Base-by-base conservation (phyloP, 2,797 vertebrate species). In the Rhadinocentrus ornatus region DNA sequence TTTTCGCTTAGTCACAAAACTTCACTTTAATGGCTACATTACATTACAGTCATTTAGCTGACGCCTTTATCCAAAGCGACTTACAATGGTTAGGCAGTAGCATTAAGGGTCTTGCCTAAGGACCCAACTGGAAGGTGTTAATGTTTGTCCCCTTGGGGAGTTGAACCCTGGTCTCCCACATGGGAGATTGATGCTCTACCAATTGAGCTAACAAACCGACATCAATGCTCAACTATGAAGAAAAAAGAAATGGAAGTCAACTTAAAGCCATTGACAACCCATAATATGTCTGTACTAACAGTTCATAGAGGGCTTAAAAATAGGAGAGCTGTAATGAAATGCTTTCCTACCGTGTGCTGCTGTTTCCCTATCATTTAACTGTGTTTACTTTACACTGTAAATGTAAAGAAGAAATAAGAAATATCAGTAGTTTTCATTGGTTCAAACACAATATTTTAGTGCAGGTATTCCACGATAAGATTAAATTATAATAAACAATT, bases 201-300 rank as follows among this genome's bases (percentile, higher is more conserved):
- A n/a, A n/a, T n/a, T n/a, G n/a, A n/a, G n/a, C n/a, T n/a, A n/a
- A n/a, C n/a, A n/a, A n/a, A n/a, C n/a, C n/a, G n/a, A n/a, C n/a
- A 8, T 61, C 26, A 34, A 4, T 53, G 12, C 44, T 69, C 15
- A 63, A 13, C 29, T 57, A 29, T 59, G 11, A 31, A 22, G 34
- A 41, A 44, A 63, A 69, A 12, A 1, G n/a, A 67, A n/a, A 66
- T 29, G 9, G 62, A 61, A 44, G 56, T 57, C 55, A 78, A 39
- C n/a, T 50, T 50, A n/a, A 71, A 71, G 20, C 20, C 58, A 16
- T 29, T 20, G 32, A 35, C 69, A 22, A 67, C 37, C 32, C 15
- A 68, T 34, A 62, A 57, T 24, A n/a, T 11, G 31, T 66, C 39
- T 59, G 4, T 54, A 8, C 20, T 31, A 62, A 66, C n/a, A 18